Evolutionary conservation across 2,888 invertebrate species (phyloP).

Genomic region (Laothoe populi): DNA sequence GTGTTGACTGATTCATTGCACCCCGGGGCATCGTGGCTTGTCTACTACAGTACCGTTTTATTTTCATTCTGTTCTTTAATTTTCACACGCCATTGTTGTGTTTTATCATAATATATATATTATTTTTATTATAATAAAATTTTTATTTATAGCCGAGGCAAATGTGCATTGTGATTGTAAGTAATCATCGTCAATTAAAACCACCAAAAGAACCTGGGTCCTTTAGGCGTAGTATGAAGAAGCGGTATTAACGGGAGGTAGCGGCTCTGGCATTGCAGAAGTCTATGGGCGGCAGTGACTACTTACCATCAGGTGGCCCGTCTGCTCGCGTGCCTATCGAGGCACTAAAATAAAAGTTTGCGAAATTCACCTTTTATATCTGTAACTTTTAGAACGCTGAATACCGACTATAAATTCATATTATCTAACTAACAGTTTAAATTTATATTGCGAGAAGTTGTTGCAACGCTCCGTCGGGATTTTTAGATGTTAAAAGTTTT

Average conservation of each 20-base stretch:
- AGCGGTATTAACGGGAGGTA: no score
- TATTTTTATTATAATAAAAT: no score
- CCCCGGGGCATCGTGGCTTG: conserved; percentile 39
- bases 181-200: no score
- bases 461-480: neutral
- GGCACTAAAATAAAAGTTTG: conserved; percentile 9
- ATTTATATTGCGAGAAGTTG: conserved; percentile 6
- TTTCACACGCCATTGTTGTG: conserved; percentile 19
- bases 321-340: no score
- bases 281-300: no score
- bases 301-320: no score
- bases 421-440: conserved; percentile 38
- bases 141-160: no score
- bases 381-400: conserved; percentile 34
- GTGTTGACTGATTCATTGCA: conserved; percentile 54
- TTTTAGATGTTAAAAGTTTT: neutral
- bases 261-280: no score
- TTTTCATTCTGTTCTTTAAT: conserved; percentile 33
- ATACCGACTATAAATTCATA: conserved; percentile 43
- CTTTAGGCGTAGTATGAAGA: no score
- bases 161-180: no score
- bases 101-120: neutral
- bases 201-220: no score
- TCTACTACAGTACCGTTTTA: conserved; percentile 29
- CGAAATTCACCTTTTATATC: conserved; percentile 51